Percentiles rank a stretch among this genome's conserved stretches.
Conservation (phyloP, 2,113 vertebrate species). For the Coptodon rendalli region DNA sequence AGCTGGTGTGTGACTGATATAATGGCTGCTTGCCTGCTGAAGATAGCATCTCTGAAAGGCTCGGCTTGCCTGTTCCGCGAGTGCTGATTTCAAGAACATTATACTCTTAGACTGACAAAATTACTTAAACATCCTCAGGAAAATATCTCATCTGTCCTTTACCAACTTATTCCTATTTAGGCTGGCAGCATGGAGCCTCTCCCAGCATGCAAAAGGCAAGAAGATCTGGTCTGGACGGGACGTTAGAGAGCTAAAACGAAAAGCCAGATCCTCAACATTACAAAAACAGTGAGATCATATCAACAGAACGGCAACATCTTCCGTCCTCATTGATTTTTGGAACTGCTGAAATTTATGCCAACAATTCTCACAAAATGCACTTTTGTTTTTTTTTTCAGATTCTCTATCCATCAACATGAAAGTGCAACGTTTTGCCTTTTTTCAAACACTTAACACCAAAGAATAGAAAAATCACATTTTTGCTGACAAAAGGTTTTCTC, state of each 20-base stretch:
- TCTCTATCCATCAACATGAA: neutral
- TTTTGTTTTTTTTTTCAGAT: neutral
- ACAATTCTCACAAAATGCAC: neutral
- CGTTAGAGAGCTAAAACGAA: neutral
- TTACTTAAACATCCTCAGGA: neutral
- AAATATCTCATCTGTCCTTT: neutral
- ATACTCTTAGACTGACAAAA: neutral
- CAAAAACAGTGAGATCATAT: neutral
- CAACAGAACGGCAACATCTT: neutral
- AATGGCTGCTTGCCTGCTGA: slow-evolving; percentile 48
- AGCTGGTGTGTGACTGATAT: slow-evolving; percentile 60
- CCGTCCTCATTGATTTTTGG: neutral
- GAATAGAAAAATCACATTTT: neutral
- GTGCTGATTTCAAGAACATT: slow-evolving; percentile 18
- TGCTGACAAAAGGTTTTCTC: neutral
- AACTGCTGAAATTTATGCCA: neutral
- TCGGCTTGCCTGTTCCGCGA: slow-evolving; percentile 22
- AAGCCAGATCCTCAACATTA: neutral
- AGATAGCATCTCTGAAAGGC: slow-evolving; percentile 33
- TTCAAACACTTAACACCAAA: neutral
- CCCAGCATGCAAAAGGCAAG: neutral
- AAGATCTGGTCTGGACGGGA: neutral
- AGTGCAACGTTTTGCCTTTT: fast-evolving
- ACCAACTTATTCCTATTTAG: neutral
- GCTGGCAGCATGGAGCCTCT: neutral